Conservation (phyloP, 2,888 invertebrate species). For the Plagiodera versicolora region DNA sequence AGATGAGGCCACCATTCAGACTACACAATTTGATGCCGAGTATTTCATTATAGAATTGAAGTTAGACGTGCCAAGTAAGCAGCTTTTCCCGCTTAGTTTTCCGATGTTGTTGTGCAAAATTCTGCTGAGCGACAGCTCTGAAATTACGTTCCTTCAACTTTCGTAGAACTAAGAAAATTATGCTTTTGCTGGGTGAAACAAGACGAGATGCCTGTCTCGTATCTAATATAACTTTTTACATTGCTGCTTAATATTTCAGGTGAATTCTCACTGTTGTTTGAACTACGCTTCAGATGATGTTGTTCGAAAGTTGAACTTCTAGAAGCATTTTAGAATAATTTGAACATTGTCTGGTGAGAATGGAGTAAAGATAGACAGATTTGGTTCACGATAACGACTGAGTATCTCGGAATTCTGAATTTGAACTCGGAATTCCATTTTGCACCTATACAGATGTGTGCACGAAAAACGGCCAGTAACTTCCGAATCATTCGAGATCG, state of each 20-base stretch:
- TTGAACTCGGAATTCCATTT: too few relatives aligned
- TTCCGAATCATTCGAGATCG: too few relatives aligned
- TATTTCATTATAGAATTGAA: constrained; percentile 49
- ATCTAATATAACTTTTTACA: constrained; percentile 32
- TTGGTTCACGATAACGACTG: too few relatives aligned
- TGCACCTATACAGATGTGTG: too few relatives aligned
- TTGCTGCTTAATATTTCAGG: constrained; percentile 22
- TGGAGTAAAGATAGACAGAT: too few relatives aligned
- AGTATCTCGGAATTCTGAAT: too few relatives aligned
- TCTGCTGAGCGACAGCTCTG: constrained; percentile 40
- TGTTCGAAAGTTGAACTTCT: too few relatives aligned
- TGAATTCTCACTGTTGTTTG: constrained; percentile 22
- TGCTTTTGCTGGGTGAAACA: constrained; percentile 38
- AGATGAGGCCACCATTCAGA: constrained; percentile 53
- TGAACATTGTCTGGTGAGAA: too few relatives aligned
- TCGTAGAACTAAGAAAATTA: constrained; percentile 54
- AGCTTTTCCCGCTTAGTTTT: constrained; percentile 28
- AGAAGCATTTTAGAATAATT: too few relatives aligned
- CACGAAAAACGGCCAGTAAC: too few relatives aligned
- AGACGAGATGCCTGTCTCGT: constrained; percentile 31
- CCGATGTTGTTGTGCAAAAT: constrained; percentile 23
- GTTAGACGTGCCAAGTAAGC: constrained; percentile 30
- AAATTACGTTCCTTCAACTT: constrained; percentile 53
- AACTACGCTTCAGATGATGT: constrained; percentile 11
- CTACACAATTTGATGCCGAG: constrained; percentile 51